phyloP scores from a whole-genome alignment of 2,113 vertebrate species.

The human region DNA sequence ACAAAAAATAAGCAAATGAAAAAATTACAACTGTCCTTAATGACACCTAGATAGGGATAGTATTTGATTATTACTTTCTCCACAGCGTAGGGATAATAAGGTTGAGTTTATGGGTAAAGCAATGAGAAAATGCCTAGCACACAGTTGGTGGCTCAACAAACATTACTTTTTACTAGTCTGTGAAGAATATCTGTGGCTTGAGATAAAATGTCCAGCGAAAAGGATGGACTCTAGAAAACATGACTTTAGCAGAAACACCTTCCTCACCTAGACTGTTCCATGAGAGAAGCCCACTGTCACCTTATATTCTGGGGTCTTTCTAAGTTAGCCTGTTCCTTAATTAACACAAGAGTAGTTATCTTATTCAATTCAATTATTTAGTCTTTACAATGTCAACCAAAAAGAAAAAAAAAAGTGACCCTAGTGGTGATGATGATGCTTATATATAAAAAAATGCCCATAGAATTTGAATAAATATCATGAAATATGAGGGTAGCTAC shows the following conservation, averaged over 20 bases:
- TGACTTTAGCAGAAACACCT: not conserved
- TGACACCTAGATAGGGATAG: not conserved
- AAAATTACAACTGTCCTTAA: not conserved
- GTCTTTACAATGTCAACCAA: not conserved
- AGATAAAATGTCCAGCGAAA: not conserved
- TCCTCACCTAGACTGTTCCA: not conserved
- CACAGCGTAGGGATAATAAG: not conserved
- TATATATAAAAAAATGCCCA: not conserved
- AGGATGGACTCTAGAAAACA: not conserved
- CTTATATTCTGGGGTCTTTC: not conserved
- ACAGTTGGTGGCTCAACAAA: not conserved
- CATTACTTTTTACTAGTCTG: not conserved
- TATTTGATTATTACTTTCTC: not conserved
- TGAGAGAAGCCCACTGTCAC: not conserved
- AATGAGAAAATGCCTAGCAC: not conserved
- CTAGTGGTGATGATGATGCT: not conserved
- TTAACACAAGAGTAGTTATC: not conserved
- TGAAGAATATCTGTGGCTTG: not conserved
- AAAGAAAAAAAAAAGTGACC: not conserved
- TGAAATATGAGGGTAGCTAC: not conserved
- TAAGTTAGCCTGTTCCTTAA: not conserved
- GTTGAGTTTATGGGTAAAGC: not conserved
- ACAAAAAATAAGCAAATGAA: not conserved
- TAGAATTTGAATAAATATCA: not conserved
- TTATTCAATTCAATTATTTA: not conserved